Conservation (phyloP, 2,888 invertebrate genomes). For the Ochropleura plecta region DNA sequence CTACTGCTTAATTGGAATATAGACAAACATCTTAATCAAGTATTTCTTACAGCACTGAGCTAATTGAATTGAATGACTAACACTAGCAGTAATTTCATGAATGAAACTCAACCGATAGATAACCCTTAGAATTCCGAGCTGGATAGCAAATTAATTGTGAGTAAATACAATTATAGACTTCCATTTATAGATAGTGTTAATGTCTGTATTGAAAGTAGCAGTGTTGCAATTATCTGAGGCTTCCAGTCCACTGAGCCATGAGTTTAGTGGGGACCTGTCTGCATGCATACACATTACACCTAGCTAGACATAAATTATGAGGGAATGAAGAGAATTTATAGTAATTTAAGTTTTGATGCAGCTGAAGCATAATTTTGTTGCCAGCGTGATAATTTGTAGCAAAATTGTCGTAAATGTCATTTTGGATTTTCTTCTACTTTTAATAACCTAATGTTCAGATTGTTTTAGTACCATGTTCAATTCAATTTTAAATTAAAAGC, state of each 20-base stretch:
- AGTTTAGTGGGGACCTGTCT: constrained; percentile 59
- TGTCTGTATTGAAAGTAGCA: constrained; percentile 63
- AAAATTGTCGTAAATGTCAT: not conserved
- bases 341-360: constrained; percentile 33
- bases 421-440: not conserved
- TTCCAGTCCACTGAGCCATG: constrained; percentile 73
- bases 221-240: constrained; percentile 74
- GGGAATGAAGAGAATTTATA: constrained; percentile 22
- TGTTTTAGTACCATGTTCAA: not conserved
- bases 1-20: constrained; percentile 2
- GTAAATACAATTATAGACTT: constrained; percentile 40
- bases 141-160: constrained; percentile 53
- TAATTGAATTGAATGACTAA: constrained; percentile 58
- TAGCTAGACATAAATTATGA: constrained; percentile 31
- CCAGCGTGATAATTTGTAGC: constrained; percentile 8
- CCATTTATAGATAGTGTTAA: constrained; percentile 52
- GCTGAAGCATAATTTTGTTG: constrained; percentile 20
- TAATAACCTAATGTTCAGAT: not conserved
- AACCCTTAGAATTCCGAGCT: constrained; percentile 39
- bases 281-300: constrained; percentile 35
- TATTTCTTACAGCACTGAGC: constrained; percentile 13
- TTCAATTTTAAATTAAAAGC: not conserved
- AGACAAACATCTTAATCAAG: constrained; percentile 32
- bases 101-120: constrained; percentile 48
- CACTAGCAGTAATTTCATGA: constrained; percentile 46